Evolutionary conservation across 2,888 invertebrate species (phyloP).

Genomic region (Campoletis raptor): DNA sequence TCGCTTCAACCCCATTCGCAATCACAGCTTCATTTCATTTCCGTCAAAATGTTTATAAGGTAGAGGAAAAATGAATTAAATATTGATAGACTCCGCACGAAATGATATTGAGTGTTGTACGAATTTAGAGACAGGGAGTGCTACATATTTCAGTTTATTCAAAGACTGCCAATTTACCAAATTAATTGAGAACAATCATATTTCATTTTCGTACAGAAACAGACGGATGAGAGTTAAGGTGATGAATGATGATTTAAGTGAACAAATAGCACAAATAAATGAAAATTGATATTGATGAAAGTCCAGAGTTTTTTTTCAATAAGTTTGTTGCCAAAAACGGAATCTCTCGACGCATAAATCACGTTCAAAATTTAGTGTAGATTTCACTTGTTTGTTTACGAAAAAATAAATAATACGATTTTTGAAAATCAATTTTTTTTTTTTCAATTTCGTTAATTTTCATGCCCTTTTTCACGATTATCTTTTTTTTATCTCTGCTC

Average conservation of each 20-base stretch:
- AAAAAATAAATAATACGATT: too few relatives aligned
- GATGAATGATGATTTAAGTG: background rate
- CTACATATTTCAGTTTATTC: background rate
- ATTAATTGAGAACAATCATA: background rate
- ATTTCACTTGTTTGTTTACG: background rate
- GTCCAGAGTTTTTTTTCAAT: too few relatives aligned
- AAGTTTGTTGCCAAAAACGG: too few relatives aligned
- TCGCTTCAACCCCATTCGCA: background rate
- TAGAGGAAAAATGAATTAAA: background rate
- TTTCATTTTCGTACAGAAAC: background rate
- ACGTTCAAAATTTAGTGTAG: background rate
- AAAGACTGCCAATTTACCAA: background rate
- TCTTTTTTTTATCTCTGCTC: background rate
- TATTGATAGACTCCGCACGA: background rate
- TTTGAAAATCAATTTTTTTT: too few relatives aligned
- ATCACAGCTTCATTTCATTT: slow-evolving; percentile 49
- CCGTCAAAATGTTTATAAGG: slow-evolving; percentile 8
- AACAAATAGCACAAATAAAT: background rate
- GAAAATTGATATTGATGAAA: background rate
- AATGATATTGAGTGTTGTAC: background rate
- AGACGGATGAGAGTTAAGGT: background rate
- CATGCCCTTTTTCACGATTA: background rate
- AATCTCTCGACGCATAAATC: background rate
- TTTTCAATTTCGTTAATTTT: background rate
- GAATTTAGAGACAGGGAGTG: background rate